These are phyloP conservation scores for Ecliptopera silaceata DNA, from an alignment of 2,888 invertebrate genomes.

Conservation along the genomic window DNA sequence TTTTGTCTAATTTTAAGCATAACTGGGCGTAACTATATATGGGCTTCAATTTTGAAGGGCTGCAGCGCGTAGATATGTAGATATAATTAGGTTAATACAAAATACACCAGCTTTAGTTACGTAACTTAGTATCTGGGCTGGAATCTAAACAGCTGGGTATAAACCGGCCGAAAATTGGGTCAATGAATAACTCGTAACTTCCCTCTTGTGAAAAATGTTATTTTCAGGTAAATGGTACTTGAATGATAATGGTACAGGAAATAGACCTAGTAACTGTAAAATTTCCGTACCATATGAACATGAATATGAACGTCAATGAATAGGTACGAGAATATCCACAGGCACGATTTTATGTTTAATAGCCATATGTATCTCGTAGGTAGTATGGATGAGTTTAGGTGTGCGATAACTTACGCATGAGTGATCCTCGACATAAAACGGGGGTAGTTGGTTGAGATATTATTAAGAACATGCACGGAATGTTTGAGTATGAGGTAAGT, in stretches of 20 bases:
- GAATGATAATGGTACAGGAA: too few species aligned
- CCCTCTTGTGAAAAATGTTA: background rate
- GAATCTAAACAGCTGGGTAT: background rate
- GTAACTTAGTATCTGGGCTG: background rate
- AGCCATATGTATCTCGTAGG: background rate
- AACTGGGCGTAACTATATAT: too few species aligned
- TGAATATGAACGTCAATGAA: background rate
- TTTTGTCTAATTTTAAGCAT: too few species aligned
- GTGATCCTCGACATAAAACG: constrained; percentile 21
- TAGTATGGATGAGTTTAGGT: constrained; percentile 4
- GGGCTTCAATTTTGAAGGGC: too few species aligned
- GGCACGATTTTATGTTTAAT: background rate
- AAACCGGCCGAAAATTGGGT: background rate
- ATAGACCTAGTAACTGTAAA: background rate
- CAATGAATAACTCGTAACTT: too few species aligned
- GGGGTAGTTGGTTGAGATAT: constrained; percentile 25
- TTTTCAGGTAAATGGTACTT: too few species aligned
- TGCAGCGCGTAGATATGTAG: too few species aligned
- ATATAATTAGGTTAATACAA: background rate
- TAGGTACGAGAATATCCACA: too few species aligned
- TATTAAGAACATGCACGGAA: constrained; percentile 28
- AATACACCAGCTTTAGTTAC: background rate
- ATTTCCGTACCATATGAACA: background rate
- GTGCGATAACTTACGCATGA: constrained; percentile 30
- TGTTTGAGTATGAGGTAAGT: constrained; percentile 8